Percentiles rank a stretch among this genome's conserved stretches.
Conservation (phyloP, 64 coral and sea anemone genomes). For the Actinia tenebrosa region DNA sequence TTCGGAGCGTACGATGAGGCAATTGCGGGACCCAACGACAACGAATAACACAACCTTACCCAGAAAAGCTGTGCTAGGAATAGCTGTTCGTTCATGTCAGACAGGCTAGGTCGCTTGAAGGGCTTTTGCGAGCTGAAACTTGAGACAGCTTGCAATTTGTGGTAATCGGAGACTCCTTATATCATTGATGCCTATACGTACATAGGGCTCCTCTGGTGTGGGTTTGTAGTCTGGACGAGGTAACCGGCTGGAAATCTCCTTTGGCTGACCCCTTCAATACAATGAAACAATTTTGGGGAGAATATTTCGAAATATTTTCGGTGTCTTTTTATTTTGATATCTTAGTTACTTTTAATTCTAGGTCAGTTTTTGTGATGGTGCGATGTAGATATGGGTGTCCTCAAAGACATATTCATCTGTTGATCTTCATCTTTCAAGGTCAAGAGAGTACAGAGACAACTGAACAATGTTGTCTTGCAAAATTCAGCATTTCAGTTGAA, state of each 20-base stretch:
- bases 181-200: neutral
- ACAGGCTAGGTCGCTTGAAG: slow-evolving; percentile 24
- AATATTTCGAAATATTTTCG: neutral
- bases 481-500: neutral
- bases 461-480: neutral
- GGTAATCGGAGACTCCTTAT: neutral
- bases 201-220: neutral
- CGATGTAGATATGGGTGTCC: neutral
- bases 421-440: neutral
- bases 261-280: neutral
- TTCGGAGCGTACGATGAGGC: neutral
- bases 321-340: neutral
- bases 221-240: neutral
- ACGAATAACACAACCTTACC: neutral
- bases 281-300: neutral
- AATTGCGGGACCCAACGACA: neutral
- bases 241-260: neutral
- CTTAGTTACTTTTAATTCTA: neutral
- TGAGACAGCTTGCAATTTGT: neutral
- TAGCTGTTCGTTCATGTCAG: slow-evolving; percentile 5
- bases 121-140: slow-evolving; percentile 3
- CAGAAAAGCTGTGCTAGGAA: neutral
- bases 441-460: slow-evolving; percentile 11
- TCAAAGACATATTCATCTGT: neutral
- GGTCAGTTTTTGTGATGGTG: neutral